These are phyloP conservation scores for Ceyx cyanopectus DNA, from an alignment of 2,113 vertebrate species.

Conservation along the genomic window DNA sequence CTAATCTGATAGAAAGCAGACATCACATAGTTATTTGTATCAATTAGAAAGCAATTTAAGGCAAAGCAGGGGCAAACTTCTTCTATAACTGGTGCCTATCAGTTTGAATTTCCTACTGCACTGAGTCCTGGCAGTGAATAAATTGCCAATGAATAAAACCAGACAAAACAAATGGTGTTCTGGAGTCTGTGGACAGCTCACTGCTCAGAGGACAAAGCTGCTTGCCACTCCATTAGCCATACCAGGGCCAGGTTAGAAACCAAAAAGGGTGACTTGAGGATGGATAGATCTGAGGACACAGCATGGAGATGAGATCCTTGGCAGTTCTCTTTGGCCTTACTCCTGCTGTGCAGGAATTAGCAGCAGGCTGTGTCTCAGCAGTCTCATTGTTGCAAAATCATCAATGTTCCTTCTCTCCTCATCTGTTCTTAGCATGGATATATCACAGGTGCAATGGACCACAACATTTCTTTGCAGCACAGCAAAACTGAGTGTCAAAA, in stretches of 20 bases:
- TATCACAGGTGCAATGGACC: slow-evolving; percentile 10
- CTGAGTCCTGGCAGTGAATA: not conserved
- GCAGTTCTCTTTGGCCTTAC: not conserved
- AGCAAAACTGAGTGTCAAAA: not conserved
- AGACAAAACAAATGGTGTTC: not conserved
- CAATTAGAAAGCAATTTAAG: slow-evolving; percentile 12
- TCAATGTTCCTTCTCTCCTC: slow-evolving; percentile 45
- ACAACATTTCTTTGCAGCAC: not conserved
- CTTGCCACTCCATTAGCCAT: not conserved
- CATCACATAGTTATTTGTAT: not conserved
- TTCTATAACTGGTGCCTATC: not conserved
- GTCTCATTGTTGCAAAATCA: slow-evolving; percentile 42
- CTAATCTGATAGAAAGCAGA: not conserved
- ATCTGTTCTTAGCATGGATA: not conserved
- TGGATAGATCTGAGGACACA: not conserved
- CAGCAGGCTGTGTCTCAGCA: slow-evolving; percentile 21
- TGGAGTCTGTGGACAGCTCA: not conserved
- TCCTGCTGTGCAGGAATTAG: not conserved
- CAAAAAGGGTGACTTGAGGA: not conserved
- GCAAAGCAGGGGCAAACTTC: not conserved
- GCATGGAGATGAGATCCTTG: slow-evolving; percentile 6
- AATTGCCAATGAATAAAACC: not conserved
- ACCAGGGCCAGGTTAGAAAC: not conserved
- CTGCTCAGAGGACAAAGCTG: not conserved
- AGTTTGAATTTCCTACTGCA: not conserved